Conservation (phyloP, 2,888 invertebrate species). For the Monochamus alternatus region DNA sequence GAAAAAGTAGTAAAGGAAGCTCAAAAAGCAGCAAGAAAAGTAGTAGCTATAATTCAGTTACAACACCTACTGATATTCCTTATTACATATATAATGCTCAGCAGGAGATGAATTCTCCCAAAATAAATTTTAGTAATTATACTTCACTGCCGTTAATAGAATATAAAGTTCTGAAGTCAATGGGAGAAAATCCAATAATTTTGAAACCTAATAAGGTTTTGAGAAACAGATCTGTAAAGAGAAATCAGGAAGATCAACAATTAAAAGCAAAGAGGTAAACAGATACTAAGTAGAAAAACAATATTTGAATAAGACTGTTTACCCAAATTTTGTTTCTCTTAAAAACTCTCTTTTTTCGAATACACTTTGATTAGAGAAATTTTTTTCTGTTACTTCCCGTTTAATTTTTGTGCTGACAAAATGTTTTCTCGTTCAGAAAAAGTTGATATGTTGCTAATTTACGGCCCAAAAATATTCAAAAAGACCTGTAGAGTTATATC, state of each 20-base stretch:
- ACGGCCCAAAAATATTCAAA: too few species aligned
- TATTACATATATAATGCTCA: conserved; percentile 47
- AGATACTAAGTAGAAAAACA: background rate
- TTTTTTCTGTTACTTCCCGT: too few species aligned
- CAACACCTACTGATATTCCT: conserved; percentile 47
- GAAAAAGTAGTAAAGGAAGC: conserved; percentile 44
- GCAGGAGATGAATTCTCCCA: background rate
- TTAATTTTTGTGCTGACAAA: too few species aligned
- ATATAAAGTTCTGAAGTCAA: conserved; percentile 49
- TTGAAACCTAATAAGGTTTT: conserved; percentile 19
- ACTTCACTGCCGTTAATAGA: conserved; percentile 52
- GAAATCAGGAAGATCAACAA: conserved; percentile 24
- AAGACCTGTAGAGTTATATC: too few species aligned
- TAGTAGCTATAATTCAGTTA: background rate
- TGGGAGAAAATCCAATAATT: conserved; percentile 31
- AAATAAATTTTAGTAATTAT: conserved; percentile 38
- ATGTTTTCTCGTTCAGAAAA: too few species aligned
- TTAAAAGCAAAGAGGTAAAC: conserved; percentile 42
- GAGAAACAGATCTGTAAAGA: conserved; percentile 33
- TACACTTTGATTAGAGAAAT: too few species aligned
- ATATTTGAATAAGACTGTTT: too few species aligned
- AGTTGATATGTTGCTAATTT: too few species aligned
- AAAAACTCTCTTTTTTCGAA: too few species aligned
- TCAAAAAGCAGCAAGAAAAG: conserved; percentile 26
- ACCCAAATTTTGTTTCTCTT: too few species aligned